Conservation (phyloP, 2,888 invertebrate genomes). For the Oscheius sp. region DNA sequence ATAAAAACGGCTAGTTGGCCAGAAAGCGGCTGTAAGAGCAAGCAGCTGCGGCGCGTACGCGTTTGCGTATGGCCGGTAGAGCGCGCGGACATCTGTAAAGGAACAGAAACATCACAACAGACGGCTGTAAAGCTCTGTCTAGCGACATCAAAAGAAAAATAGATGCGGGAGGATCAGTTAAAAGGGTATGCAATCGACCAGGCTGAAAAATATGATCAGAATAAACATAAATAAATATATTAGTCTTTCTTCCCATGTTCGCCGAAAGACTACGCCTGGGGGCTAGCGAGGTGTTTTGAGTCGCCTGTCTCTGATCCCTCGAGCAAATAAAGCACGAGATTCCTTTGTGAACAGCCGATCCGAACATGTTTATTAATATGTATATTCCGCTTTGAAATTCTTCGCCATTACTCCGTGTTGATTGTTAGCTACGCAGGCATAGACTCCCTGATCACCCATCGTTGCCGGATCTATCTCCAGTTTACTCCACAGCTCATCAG, state of each 20-base stretch:
- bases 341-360: not conserved
- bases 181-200: too few relatives aligned
- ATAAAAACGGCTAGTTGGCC: not conserved
- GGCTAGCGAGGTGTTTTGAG: not conserved
- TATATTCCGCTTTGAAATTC: conserved; percentile 70
- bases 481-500: conserved; percentile 67
- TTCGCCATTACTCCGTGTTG: conserved; percentile 69
- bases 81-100: not conserved
- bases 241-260: not conserved
- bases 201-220: not conserved
- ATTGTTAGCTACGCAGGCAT: conserved; percentile 69
- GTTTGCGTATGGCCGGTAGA: too few relatives aligned
- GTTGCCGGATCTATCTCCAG: conserved; percentile 69
- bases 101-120: not conserved
- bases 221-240: not conserved
- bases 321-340: not conserved
- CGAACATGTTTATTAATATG: conserved; percentile 49
- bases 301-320: not conserved
- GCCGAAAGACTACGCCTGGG: not conserved
- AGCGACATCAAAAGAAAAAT: too few relatives aligned
- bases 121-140: too few relatives aligned
- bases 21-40: not conserved
- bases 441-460: conserved; percentile 69
- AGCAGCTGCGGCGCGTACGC: not conserved
- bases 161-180: too few relatives aligned